Base-by-base conservation (phyloP, 2,797 vertebrate genomes). In the Nyctalus aviator region DNA sequence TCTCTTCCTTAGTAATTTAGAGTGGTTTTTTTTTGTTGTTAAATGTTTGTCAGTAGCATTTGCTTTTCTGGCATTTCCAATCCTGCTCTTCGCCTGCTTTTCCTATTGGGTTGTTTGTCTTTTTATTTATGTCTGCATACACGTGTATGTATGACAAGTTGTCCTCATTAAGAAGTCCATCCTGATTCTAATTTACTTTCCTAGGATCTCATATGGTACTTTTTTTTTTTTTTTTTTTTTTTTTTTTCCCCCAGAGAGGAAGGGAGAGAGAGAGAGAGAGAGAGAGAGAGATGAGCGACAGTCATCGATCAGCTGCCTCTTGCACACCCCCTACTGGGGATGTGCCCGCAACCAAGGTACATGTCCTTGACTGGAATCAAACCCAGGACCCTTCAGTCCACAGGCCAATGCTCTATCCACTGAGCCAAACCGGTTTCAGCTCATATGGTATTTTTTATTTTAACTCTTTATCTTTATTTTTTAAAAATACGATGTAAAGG, bases 11-110 rank as follows among this genome's bases (percentile, higher is more conserved):
- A 75, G 57, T 81, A 66, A 86, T 86, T 86, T 75, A 57, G 44
- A 37, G 25, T 37, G 44, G 71, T 44, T 84, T 89, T 89, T 73
- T 90, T 44, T 84, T 89, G 84, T 73, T 90, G 55, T 84, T 86
- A 27, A 50, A 35, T 8, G 25, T 57, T 85, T 86, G 37, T 81
- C 17, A 25, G 14, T 86, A 8, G 62, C 8, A 48, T 84, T 91
- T 62, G 27, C 83, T 83, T 93, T 91, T 86, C 41, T 87, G 37
- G 68, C 11, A 79, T 87, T 91, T 94, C 35, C 23, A 64, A 0
- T 55, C 53, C 25, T 68, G 13, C 46, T 23, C 44, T 91, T 77
- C 88, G 32, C 18, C 35, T 17, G 6, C n/a, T 83, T 83, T 46
- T 77, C 44, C 41, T 69, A 12, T 68, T 64, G 50, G 10, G 8